Evolutionary conservation across 2,797 vertebrate species (phyloP), one percentile per base, ranked within the genome.

Genomic region (Brachymystax lenok): DNA sequence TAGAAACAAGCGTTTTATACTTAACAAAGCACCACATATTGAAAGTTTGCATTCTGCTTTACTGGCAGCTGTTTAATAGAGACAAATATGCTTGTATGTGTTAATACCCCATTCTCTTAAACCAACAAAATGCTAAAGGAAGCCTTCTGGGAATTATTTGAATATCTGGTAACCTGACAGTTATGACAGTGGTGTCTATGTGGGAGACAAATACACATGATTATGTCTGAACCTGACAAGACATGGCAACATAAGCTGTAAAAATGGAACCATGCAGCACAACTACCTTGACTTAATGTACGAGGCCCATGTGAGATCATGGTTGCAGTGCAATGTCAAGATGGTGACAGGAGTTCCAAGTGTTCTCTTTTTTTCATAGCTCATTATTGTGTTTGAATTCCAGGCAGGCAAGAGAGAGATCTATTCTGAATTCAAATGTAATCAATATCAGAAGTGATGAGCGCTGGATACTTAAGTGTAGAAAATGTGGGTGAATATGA

Each of bases 41-140:
- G 89, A 88, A 87, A 83, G 81, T 75, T 77, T 78, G 81, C 80
- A 71, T 78, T 85, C 82, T 69, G 80, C 76, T 82, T 86, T 85
- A 84, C 83, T 84, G 90, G 90, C 89, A 87, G 85, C 82, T 80
- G 88, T 81, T 80, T 88, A 90, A 90, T 91, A 84, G 86, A 88
- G 90, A 92, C 89, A 90, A 90, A 88, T 56, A 86, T 88, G 87
- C 78, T 69, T 76, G 81, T 79, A 83, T 82, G 72, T 52, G 66
- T 74, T n/a, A 63, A 69, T 46, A 67, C 79, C 76, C 1, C 46
- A 54, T 77, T 83, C 82, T 85, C 85, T 30, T 68, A 83, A 81
- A 84, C 79, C 83, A 84, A 83, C 85, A 89, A 90, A 89, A 85
- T 54, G 84, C 85, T 86, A 66, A 4, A 0, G 74, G 82, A 85